Evolutionary conservation across 2,888 invertebrate species (phyloP).

Genomic region (Lasius fuliginosus): DNA sequence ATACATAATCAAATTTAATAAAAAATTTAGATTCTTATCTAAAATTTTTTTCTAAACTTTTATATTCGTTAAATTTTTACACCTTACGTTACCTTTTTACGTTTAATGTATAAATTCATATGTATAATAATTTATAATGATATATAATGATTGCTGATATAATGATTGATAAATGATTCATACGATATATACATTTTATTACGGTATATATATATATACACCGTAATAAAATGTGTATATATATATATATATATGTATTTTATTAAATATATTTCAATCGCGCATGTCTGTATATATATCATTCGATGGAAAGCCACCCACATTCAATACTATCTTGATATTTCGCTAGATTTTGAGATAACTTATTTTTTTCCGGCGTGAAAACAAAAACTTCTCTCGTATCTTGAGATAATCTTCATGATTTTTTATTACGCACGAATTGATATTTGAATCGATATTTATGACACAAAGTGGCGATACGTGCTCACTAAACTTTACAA

Average conservation of each 20-base stretch:
- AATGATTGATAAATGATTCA: not conserved
- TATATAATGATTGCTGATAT: no score
- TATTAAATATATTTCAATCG: not conserved
- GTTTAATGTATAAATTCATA: not conserved
- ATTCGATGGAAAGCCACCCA: not conserved
- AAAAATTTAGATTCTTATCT: not conserved
- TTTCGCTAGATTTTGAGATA: not conserved
- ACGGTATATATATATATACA: no score
- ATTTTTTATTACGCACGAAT: not conserved
- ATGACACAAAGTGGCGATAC: conserved; percentile 16
- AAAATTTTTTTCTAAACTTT: not conserved
- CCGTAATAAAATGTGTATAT: no score
- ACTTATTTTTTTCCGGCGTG: not conserved
- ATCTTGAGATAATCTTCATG: conserved; percentile 9
- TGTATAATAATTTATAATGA: not conserved
- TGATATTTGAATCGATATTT: conserved; percentile 11
- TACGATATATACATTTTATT: not conserved
- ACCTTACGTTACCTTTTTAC: no score
- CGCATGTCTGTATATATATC: not conserved
- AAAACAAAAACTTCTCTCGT: not conserved
- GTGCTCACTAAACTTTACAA: not conserved
- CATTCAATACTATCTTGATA: not conserved
- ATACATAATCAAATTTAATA: conserved; percentile 21
- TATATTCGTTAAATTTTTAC: not conserved
- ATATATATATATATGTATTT: not conserved